A percentile compares a stretch with the other conserved stretches of the same genome.
Conservation (phyloP, 2,113 vertebrate species). For the Onychorhynchus coronatus region DNA sequence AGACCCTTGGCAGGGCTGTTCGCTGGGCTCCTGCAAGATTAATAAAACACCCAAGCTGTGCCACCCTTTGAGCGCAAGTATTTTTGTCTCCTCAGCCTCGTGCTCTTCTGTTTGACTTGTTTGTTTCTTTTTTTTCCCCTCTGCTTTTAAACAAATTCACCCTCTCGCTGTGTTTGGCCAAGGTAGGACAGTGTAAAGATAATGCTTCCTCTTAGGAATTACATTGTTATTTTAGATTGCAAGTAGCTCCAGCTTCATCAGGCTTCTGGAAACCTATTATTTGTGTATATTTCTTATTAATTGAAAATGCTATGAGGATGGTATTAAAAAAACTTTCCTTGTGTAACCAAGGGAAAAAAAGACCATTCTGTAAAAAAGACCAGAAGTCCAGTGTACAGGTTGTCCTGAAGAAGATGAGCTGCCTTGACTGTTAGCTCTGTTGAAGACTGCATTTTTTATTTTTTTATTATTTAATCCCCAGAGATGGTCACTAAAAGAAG, state of each 20-base stretch:
- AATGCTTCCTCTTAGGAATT: background rate
- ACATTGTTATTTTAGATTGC: background rate
- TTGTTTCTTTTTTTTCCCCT: fast-evolving
- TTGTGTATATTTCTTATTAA: background rate
- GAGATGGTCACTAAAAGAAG: too few species aligned
- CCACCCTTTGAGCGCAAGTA: background rate
- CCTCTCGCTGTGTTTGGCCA: background rate
- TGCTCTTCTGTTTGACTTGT: background rate
- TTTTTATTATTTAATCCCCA: too few species aligned
- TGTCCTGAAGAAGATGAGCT: background rate
- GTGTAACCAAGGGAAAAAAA: background rate
- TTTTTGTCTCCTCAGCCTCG: background rate
- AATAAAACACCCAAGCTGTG: background rate
- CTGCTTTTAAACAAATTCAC: background rate
- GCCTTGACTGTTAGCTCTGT: background rate
- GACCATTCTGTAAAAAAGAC: background rate
- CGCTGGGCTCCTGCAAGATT: background rate
- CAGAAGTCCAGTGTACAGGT: background rate
- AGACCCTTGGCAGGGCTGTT: background rate
- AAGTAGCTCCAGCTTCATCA: background rate
- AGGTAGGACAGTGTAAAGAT: background rate
- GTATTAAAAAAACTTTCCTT: background rate
- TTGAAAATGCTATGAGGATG: background rate
- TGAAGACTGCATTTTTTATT: background rate
- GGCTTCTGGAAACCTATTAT: background rate